phyloP scores from a whole-genome alignment of 2,888 invertebrate genomes.

The Glyphotaelius pellucidus region DNA sequence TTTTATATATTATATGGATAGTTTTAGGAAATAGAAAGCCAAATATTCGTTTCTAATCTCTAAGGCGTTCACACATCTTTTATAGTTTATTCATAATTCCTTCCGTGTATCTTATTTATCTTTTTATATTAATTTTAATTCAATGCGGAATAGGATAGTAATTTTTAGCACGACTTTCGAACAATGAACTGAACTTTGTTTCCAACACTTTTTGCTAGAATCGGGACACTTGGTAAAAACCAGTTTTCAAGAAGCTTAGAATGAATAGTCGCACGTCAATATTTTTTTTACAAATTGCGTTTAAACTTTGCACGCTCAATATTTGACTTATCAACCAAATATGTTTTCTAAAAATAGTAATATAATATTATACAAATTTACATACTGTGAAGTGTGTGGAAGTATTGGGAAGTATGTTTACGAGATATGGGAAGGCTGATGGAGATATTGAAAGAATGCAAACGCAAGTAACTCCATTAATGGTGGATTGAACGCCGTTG shows the following conservation, averaged over 20 bases:
- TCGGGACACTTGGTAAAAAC: not conserved
- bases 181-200: not conserved
- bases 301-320: not conserved
- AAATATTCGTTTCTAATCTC: too few relatives aligned
- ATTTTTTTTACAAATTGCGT: not conserved
- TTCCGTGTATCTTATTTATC: not conserved
- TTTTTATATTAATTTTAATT: not conserved
- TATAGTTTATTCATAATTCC: not conserved
- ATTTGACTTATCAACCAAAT: not conserved
- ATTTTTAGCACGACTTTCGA: not conserved
- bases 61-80: not conserved
- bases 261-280: not conserved
- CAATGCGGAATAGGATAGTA: not conserved
- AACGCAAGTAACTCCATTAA: too few relatives aligned
- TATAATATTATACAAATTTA: not conserved
- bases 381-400: not conserved
- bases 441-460: too few relatives aligned
- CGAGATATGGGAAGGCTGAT: too few relatives aligned
- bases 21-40: too few relatives aligned
- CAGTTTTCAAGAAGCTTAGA: not conserved
- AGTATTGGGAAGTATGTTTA: too few relatives aligned
- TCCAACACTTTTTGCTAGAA: not conserved
- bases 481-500: too few relatives aligned
- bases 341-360: not conserved
- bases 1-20: too few relatives aligned